These are phyloP conservation scores for Ryuthela nishihirai DNA, from an alignment of 2,888 invertebrate genomes.

Conservation along the genomic window DNA sequence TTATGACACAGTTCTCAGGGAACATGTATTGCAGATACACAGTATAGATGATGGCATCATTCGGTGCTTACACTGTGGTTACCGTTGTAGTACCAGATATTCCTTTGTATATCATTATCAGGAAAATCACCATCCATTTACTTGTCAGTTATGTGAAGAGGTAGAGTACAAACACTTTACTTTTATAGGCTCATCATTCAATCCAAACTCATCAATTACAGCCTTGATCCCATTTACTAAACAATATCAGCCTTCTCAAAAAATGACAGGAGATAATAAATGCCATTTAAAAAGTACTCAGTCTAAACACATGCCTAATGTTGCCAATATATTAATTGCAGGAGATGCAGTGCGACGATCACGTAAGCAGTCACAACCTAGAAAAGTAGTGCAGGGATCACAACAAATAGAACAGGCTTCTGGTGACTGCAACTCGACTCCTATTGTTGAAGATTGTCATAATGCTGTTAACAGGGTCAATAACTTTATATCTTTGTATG, in stretches of 20 bases:
- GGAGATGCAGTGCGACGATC: conserved; percentile 19
- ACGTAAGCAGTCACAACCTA: conserved; percentile 28
- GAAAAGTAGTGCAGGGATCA: conserved; percentile 11
- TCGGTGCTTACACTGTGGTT: conserved; percentile 37
- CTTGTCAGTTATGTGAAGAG: conserved; percentile 27
- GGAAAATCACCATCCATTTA: conserved; percentile 28
- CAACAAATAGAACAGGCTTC: background rate
- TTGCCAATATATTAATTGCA: background rate
- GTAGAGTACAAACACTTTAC: conserved; percentile 32
- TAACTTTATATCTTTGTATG: conserved; percentile 33
- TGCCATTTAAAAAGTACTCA: too few species aligned
- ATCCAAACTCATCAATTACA: conserved; percentile 14
- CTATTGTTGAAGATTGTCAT: background rate
- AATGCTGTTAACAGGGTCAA: conserved; percentile 13
- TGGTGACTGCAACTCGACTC: background rate
- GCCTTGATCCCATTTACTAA: conserved; percentile 30
- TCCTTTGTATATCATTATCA: conserved; percentile 29
- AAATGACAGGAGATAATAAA: background rate
- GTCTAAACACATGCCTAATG: background rate
- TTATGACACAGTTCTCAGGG: conserved; percentile 33
- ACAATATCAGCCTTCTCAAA: background rate
- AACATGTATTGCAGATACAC: conserved; percentile 31
- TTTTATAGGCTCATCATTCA: background rate
- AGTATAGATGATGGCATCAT: conserved; percentile 29
- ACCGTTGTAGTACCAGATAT: conserved; percentile 18